A percentile compares a stretch with the other conserved stretches of the same genome.
phyloP scores from a whole-genome alignment of 2,113 vertebrate species.

The Osmerus eperlanus region DNA sequence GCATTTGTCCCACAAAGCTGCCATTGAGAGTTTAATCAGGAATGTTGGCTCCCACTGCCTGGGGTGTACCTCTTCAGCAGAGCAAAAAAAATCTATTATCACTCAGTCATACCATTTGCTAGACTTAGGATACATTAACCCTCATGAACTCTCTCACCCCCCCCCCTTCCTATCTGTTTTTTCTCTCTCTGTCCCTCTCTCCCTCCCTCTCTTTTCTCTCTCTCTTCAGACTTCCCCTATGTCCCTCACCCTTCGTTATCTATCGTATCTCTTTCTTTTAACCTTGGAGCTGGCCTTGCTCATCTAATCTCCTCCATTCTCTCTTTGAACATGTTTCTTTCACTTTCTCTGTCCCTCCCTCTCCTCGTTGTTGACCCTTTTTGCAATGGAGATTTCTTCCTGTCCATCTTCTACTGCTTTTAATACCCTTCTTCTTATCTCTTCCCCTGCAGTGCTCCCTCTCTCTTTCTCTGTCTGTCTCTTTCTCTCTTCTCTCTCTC shows the following conservation, averaged over 20 bases:
- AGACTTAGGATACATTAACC: conserved; percentile 18
- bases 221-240: background rate
- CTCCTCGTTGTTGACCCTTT: background rate
- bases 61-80: conserved; percentile 30
- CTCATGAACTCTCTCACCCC: conserved; percentile 8
- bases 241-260: background rate
- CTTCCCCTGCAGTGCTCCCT: background rate
- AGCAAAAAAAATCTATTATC: conserved; percentile 37
- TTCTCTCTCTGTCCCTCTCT: conserved; percentile 12
- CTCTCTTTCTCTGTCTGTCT: background rate
- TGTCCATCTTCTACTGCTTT: background rate
- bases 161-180: background rate
- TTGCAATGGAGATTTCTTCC: background rate
- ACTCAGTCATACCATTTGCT: conserved; percentile 21
- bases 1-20: conserved; percentile 52
- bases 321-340: conserved; percentile 8
- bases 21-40: conserved; percentile 41
- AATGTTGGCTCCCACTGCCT: conserved; percentile 39
- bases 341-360: conserved; percentile 23
- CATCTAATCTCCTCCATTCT: background rate
- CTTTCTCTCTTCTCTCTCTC: background rate
- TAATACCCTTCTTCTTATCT: background rate
- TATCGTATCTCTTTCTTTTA: background rate
- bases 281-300: conserved; percentile 5
- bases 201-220: background rate